phyloP scores from a whole-genome alignment of 2,797 vertebrate genomes.

The Smutsia gigantea region DNA sequence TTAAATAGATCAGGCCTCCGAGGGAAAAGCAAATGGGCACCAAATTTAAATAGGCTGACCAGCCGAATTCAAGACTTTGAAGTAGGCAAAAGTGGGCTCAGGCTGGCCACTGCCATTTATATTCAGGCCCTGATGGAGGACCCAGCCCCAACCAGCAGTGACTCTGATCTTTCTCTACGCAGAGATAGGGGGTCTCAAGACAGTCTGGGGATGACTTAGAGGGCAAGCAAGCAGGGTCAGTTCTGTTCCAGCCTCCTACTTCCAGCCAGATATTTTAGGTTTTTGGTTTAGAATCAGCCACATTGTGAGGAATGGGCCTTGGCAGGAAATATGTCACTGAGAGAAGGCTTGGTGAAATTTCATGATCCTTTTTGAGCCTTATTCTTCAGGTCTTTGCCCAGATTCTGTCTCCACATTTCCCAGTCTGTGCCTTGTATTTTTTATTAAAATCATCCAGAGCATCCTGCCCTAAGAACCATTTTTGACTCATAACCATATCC shows the following conservation, averaged over 20 bases:
- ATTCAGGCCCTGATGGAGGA: background rate
- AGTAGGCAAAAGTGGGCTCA: background rate
- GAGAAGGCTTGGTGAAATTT: background rate
- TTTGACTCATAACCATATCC: background rate
- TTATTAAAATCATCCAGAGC: background rate
- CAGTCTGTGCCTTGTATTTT: background rate
- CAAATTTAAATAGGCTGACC: background rate
- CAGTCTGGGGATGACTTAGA: background rate
- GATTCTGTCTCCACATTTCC: background rate
- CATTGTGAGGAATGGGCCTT: background rate
- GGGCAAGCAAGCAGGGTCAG: background rate
- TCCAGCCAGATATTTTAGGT: background rate
- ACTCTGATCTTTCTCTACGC: background rate
- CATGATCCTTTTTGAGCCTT: background rate
- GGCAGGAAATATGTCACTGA: background rate
- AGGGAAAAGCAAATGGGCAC: background rate
- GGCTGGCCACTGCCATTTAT: background rate
- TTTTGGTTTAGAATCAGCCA: background rate
- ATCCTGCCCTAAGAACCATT: background rate
- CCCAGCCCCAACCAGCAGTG: background rate
- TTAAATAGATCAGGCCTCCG: constrained; percentile 16
- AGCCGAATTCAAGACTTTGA: background rate
- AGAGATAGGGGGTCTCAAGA: background rate
- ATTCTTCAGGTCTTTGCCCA: background rate
- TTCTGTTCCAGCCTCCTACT: background rate